phyloP scores from a whole-genome alignment of 2,113 vertebrate species.

The Cyanoderma ruficeps region DNA sequence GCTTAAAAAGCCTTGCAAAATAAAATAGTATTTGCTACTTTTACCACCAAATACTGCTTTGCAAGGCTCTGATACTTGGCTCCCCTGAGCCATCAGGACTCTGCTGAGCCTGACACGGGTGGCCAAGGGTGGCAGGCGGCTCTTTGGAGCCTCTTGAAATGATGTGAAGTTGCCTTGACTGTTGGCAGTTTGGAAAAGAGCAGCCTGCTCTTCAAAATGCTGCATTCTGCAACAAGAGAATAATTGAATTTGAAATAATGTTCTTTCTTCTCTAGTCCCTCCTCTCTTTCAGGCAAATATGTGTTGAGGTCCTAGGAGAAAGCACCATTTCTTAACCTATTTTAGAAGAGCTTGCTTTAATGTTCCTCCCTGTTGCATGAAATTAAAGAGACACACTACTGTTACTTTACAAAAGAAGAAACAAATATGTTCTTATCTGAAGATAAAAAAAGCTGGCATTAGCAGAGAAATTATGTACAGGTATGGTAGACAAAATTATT shows the following conservation, averaged over 20 bases:
- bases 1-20: not conserved
- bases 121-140: not conserved
- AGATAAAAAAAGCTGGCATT: not conserved
- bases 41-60: not conserved
- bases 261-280: not conserved
- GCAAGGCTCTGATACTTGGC: not conserved
- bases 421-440: not conserved
- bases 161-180: not conserved
- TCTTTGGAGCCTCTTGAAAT: not conserved
- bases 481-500: not conserved
- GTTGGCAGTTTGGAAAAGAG: not conserved
- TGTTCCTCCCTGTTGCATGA: not conserved
- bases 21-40: not conserved
- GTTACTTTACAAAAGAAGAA: not conserved
- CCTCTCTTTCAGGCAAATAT: not conserved
- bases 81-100: not conserved
- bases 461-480: not conserved
- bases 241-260: not conserved
- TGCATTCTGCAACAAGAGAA: not conserved
- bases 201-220: not conserved
- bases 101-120: not conserved
- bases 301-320: not conserved
- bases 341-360: conserved; percentile 44
- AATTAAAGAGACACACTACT: not conserved
- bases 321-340: not conserved